A percentile compares a stretch with the other conserved stretches of the same genome.
Conservation (phyloP, 2,797 vertebrate species). For the Phylloscopus collybita region DNA sequence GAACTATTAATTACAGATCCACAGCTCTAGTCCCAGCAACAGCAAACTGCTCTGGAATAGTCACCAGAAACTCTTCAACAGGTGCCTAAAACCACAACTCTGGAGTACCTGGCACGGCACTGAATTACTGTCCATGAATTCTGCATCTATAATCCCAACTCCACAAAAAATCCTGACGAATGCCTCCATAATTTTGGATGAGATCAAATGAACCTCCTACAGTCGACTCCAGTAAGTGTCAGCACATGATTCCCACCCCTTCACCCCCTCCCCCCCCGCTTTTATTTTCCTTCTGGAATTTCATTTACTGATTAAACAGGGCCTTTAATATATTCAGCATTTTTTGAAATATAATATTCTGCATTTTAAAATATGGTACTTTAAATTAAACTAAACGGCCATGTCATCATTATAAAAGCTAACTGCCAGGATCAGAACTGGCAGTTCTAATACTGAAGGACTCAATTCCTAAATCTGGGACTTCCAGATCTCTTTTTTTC, state of each 20-base stretch:
- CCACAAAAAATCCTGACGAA: background rate
- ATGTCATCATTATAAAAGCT: background rate
- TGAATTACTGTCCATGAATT: background rate
- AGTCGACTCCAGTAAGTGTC: rapidly evolving
- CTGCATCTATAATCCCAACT: background rate
- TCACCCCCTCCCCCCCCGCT: too few species aligned
- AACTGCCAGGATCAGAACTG: background rate
- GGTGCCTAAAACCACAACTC: background rate
- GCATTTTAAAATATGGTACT: background rate
- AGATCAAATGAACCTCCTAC: background rate
- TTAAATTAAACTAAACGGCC: background rate
- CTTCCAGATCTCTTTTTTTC: background rate
- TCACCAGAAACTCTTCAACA: background rate
- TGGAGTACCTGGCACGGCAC: background rate
- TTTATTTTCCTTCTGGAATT: background rate
- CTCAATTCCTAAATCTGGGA: background rate
- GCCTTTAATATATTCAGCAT: background rate
- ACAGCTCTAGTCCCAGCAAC: background rate
- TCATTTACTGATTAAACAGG: background rate
- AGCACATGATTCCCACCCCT: background rate
- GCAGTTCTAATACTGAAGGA: background rate
- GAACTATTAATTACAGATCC: constrained; percentile 11
- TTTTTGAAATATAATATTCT: background rate
- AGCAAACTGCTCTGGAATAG: background rate
- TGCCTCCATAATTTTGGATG: background rate